Percentiles rank a stretch among this genome's conserved stretches.
Evolutionary conservation across 2,888 invertebrate species (phyloP).

Genomic region (Nephrotoma appendiculata): DNA sequence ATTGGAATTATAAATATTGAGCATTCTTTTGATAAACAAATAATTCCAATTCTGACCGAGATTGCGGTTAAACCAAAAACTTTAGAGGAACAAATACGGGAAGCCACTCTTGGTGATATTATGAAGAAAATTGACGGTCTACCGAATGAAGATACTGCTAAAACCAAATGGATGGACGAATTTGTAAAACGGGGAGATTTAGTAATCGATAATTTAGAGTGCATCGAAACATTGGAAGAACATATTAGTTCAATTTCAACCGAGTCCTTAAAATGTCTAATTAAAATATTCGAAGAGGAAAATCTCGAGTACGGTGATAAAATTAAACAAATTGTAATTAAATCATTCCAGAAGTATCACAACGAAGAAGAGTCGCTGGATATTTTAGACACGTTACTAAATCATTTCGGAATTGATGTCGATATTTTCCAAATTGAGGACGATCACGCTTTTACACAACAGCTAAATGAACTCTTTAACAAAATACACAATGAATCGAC

Average conservation of each 20-base stretch:
- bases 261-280: conserved; percentile 5
- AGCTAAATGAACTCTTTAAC: conserved; percentile 21
- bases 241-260: conserved; percentile 17
- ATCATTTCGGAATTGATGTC: conserved; percentile 15
- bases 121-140: conserved; percentile 2
- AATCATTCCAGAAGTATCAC: conserved; percentile 16
- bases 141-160: conserved; percentile 12
- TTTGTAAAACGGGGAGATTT: conserved; percentile 18
- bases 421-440: conserved; percentile 12
- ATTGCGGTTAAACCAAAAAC: conserved; percentile 21
- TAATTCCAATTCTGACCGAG: conserved; percentile 18
- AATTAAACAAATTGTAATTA: conserved; percentile 13
- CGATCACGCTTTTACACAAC: conserved; percentile 11
- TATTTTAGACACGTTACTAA: conserved; percentile 16
- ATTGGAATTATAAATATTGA: conserved; percentile 19
- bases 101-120: conserved; percentile 21
- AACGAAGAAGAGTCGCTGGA: conserved; percentile 15
- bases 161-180: conserved; percentile 17
- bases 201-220: conserved; percentile 22
- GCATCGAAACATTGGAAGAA: conserved; percentile 18
- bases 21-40: conserved; percentile 19
- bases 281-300: conserved; percentile 9
- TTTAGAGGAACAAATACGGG: conserved; percentile 17
- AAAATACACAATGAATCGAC: conserved; percentile 12
- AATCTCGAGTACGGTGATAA: conserved; percentile 14